Evolutionary conservation across 2,113 vertebrate genomes (phyloP).

Genomic region (Shinisaurus crocodilurus): DNA sequence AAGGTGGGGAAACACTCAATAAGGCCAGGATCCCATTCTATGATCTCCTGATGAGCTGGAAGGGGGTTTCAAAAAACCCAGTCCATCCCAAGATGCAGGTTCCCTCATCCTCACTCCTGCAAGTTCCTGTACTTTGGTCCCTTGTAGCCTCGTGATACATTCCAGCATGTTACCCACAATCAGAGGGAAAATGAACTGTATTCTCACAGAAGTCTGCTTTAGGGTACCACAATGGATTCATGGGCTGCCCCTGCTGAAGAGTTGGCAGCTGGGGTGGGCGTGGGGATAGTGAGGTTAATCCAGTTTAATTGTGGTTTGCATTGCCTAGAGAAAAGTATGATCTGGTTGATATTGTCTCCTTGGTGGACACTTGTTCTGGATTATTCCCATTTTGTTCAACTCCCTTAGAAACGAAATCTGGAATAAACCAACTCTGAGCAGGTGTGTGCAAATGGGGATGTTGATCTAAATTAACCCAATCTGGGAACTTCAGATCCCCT

Average conservation of each 20-base stretch:
- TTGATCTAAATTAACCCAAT: background rate
- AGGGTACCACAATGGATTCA: background rate
- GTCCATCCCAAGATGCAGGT: background rate
- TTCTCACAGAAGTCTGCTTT: background rate
- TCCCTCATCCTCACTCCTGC: background rate
- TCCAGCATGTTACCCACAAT: background rate
- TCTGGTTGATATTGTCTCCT: background rate
- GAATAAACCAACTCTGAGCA: conserved; percentile 5
- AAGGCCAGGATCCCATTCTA: background rate
- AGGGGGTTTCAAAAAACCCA: background rate
- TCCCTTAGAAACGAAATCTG: conserved; percentile 31
- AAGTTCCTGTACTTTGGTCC: conserved; percentile 14
- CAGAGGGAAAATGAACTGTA: background rate
- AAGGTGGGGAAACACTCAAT: background rate
- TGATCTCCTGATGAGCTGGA: conserved; percentile 3
- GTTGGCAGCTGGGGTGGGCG: background rate
- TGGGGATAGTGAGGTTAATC: background rate
- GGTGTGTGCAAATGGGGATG: background rate
- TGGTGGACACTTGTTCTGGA: background rate
- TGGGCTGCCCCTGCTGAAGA: background rate
- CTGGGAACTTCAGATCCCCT: background rate
- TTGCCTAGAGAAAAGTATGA: background rate
- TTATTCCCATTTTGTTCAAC: conserved; percentile 30
- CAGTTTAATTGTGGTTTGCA: background rate
- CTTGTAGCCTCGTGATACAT: background rate